Evolutionary conservation across 1,140 invertebrate species (phyloP), one percentile per base, ranked within the genome.

Genomic region (Psilanteris sp.): DNA sequence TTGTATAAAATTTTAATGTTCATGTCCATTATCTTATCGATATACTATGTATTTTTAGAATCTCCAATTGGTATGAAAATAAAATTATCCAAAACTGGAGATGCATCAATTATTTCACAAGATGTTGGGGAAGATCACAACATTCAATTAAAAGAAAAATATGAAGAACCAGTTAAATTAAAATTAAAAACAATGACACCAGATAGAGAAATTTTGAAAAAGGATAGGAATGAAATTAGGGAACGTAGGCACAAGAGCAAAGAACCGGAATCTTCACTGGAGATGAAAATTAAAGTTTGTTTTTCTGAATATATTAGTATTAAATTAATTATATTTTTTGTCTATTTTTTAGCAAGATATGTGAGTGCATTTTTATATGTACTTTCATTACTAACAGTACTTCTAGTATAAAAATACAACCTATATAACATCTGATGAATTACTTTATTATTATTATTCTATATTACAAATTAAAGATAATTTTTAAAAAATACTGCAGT

Each of bases 1-100:
- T 20, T 20, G 6, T 20, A 20, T n/a, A n/a, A n/a, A n/a, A n/a
- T n/a, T n/a, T n/a, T n/a, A n/a, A n/a, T n/a, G n/a, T n/a, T n/a
- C n/a, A n/a, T n/a, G n/a, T n/a, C n/a, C n/a, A n/a, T n/a, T n/a
- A n/a, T n/a, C n/a, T n/a, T n/a, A n/a, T n/a, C n/a, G n/a, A n/a
- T n/a, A n/a, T n/a, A n/a, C n/a, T n/a, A n/a, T n/a, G n/a, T n/a
- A n/a, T 14, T 54, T 57, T 79, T 62, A 31, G 85, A 87, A 50
- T 87, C 85, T 6, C 81, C 85, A 3, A 68, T 85, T 20, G 84
- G 83, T 4, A 85, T 86, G 83, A 88, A 86, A 37, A 81, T 87
- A 3, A 88, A 88, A 48, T 37, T 87, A 4, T 81, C 81, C 0
- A 87, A 85, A 52, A 85, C 71, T 6, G 82, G 84, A 0, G 85